Conservation (phyloP, 2,797 vertebrate species). For the Prunella strophiata region DNA sequence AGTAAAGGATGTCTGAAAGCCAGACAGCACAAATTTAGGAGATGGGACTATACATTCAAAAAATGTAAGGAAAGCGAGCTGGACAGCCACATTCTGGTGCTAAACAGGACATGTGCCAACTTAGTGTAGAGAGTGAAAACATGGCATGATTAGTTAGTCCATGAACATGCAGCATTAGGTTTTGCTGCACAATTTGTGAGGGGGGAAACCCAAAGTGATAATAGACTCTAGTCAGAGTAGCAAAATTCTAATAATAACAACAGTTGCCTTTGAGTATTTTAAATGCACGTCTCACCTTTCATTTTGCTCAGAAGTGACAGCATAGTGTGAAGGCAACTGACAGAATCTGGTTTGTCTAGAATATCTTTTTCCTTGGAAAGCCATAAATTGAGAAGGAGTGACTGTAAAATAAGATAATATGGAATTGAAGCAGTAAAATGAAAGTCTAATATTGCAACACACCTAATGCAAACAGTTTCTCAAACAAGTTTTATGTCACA, state of each 20-base stretch:
- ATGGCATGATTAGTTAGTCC: not conserved
- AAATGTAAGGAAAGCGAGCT: not conserved
- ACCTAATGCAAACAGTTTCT: not conserved
- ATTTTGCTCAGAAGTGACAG: conserved; percentile 89
- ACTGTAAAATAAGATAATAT: conserved; percentile 62
- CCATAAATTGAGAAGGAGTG: conserved; percentile 91
- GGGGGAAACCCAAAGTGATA: not conserved
- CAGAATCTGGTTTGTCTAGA: conserved; percentile 80
- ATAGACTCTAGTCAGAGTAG: not conserved
- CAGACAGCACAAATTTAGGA: not conserved
- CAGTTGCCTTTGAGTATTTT: not conserved
- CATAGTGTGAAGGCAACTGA: conserved; percentile 84
- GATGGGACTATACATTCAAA: not conserved
- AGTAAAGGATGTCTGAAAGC: not conserved
- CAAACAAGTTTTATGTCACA: not conserved
- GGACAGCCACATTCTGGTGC: not conserved
- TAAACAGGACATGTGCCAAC: not conserved
- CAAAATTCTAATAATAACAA: not conserved
- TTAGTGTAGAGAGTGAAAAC: not conserved
- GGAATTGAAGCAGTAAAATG: not conserved
- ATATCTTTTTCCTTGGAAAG: conserved; percentile 90
- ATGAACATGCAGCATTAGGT: not conserved
- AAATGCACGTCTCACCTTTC: conserved; percentile 82
- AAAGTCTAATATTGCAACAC: not conserved
- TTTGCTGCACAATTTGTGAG: not conserved